Conservation (phyloP, 2,888 invertebrate species). For the Cerastis rubricosa region DNA sequence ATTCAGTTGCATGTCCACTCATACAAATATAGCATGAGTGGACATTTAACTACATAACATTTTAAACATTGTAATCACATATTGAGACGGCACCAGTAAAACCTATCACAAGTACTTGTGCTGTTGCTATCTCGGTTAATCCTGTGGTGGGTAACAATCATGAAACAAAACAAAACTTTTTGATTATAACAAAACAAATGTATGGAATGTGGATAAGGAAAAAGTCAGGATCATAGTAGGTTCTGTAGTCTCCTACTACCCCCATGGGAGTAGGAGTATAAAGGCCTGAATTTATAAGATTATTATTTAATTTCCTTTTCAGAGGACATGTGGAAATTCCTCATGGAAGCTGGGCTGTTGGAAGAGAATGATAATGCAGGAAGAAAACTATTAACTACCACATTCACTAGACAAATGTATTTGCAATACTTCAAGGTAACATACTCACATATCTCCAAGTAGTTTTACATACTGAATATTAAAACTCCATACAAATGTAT, state of each 20-base stretch:
- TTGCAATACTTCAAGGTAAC: slow-evolving; percentile 82
- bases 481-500: background rate
- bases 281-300: background rate
- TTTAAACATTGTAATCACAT: background rate
- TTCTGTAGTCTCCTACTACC: background rate
- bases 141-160: background rate
- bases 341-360: slow-evolving; percentile 84
- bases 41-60: background rate
- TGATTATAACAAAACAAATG: background rate
- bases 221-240: too few relatives aligned
- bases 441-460: background rate
- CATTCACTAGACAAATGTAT: slow-evolving; percentile 84
- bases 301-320: slow-evolving; percentile 54
- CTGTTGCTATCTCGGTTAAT: too few relatives aligned
- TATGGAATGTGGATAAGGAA: background rate
- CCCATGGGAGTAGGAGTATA: background rate
- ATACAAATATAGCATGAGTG: background rate
- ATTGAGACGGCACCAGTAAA: background rate
- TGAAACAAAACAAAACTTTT: background rate
- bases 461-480: background rate
- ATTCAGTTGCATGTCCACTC: too few relatives aligned
- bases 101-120: too few relatives aligned
- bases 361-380: slow-evolving; percentile 78
- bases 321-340: slow-evolving; percentile 89
- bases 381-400: slow-evolving; percentile 79